Evolutionary conservation across 2,113 vertebrate species (phyloP).

Genomic region (mouse (Mus musculus)): DNA sequence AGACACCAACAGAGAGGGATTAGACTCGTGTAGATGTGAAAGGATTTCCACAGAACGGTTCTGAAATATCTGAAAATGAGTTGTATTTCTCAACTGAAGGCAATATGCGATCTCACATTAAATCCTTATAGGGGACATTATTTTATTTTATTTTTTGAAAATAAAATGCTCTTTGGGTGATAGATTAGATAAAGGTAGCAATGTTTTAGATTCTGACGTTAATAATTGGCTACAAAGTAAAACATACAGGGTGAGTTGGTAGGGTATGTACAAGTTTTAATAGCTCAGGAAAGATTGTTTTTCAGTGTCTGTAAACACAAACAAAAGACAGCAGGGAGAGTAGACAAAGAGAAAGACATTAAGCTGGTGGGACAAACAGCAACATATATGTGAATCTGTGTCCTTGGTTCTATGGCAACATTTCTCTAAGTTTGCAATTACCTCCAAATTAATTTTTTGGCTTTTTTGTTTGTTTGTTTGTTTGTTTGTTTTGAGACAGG

Average conservation of each 20-base stretch:
- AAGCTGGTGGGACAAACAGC: background rate
- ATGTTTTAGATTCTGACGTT: constrained; percentile 27
- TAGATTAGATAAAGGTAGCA: background rate
- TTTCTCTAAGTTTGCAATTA: constrained; percentile 28
- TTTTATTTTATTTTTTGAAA: background rate
- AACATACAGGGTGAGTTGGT: background rate
- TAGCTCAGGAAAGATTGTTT: background rate
- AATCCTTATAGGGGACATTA: background rate
- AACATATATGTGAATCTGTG: background rate
- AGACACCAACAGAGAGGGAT: constrained; percentile 20
- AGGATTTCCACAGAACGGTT: background rate
- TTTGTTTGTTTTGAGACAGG: no score
- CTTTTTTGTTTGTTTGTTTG: no score
- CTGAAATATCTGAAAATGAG: constrained; percentile 42
- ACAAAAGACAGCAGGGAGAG: background rate
- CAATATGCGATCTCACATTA: background rate
- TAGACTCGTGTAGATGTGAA: background rate
- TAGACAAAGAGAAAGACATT: background rate
- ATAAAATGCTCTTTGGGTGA: background rate
- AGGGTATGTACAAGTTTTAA: background rate
- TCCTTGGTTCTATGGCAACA: background rate
- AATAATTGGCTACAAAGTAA: background rate
- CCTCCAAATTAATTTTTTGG: background rate
- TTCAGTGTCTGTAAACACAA: background rate
- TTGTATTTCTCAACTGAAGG: constrained; percentile 72